These are phyloP conservation scores for Lepidonotus clava DNA, from an alignment of 2,888 invertebrate species.

Conservation along the genomic window DNA sequence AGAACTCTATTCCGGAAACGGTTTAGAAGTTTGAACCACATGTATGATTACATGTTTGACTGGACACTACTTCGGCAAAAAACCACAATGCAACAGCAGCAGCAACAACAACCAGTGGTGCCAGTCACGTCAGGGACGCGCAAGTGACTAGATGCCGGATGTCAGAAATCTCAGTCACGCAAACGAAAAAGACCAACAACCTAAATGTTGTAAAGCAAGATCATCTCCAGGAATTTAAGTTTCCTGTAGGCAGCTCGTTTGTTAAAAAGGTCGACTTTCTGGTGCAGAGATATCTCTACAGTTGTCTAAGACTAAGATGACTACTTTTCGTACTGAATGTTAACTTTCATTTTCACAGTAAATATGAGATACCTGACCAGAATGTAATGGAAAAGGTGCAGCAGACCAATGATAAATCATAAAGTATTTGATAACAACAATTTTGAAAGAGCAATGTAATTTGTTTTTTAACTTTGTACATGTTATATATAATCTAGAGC, in stretches of 20 bases:
- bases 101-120: background rate
- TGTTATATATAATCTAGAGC: no score
- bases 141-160: conserved; percentile 51
- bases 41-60: conserved; percentile 98
- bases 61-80: conserved; percentile 87
- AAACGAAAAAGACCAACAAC: conserved; percentile 50
- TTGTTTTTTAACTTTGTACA: no score
- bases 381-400: conserved; percentile 44
- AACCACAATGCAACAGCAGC: conserved; percentile 56
- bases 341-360: background rate
- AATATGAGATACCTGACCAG: conserved; percentile 15
- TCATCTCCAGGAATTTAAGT: background rate
- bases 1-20: conserved; percentile 97
- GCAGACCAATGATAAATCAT: background rate
- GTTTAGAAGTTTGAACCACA: conserved; percentile 98
- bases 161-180: conserved; percentile 52
- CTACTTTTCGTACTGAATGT: no score
- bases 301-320: no score
- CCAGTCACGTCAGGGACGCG: conserved; percentile 40
- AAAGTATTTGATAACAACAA: no score
- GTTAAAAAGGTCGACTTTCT: conserved; percentile 24
- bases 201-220: conserved; percentile 21
- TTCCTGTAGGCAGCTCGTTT: conserved; percentile 39
- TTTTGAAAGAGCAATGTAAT: no score
- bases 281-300: background rate